Base-by-base conservation (phyloP, 1,140 invertebrate species). In the Triops cancriformis region DNA sequence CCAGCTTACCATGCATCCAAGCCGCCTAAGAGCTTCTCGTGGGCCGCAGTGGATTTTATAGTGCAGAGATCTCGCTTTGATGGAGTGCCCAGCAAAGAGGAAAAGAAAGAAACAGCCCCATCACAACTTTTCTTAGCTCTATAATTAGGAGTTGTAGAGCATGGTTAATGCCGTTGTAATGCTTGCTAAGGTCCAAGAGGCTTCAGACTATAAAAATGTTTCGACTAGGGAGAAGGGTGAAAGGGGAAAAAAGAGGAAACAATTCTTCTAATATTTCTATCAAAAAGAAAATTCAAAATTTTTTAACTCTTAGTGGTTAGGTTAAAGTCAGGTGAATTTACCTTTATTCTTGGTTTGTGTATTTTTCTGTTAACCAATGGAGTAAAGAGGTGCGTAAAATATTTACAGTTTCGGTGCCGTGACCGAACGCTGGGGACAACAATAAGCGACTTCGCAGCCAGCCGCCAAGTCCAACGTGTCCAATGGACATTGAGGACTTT, bases 61-160 rank as follows among this genome's bases (percentile, higher is more conserved):
- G 51, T 64, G 51, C 18, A 18, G 31, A 7, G 31, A 37, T 37
- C 31, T 64, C 51, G 51, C 23, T 18, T 64, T 64, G 51, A 64
- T 64, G 51, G 51, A 64, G 51, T 64, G 51, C 18, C 18, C 51
- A 64, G 51, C 51, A 64, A 64, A 64, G 51, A 64, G 14, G 51
- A 64, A 64, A 64, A 64, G 51, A 64, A 64, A 64, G 51, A 64
- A 64, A 64, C 51, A 64, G 51, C 14, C 51, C 51, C 51, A 64
- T 64, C 51, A 64, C 51, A 64, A 18, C 18, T 64, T 37, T 37
- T 64, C 51, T 64, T 64, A 64, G 51, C 51, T 64, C 51, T 64
- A 64, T 64, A 64, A 64, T 64, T 64, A 64, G 51, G 51, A 64
- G 51, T 64, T 64, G 51, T 64, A 64, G 51, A 23, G 51, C 51